Conservation (phyloP, 2,113 vertebrate genomes). For the Ariopsis seemanni region DNA sequence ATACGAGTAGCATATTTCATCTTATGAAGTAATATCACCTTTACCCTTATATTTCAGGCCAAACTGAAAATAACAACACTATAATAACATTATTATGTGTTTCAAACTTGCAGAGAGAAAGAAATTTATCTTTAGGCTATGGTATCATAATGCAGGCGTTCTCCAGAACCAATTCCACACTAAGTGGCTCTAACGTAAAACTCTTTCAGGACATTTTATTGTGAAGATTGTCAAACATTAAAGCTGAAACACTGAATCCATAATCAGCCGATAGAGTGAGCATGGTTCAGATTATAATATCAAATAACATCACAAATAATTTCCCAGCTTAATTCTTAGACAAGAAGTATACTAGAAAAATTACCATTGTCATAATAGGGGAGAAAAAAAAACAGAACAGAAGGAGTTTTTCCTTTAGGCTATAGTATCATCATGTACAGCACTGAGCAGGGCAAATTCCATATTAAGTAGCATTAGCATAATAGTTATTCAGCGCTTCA, state of each 20-base stretch:
- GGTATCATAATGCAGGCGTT: not conserved
- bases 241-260: not conserved
- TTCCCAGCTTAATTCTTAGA: not conserved
- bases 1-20: slow-evolving; percentile 37
- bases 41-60: slow-evolving; percentile 18
- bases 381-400: not conserved
- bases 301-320: not conserved
- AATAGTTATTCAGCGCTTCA: not conserved
- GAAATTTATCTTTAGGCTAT: not conserved
- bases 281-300: not conserved
- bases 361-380: not conserved
- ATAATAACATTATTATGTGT: slow-evolving; percentile 14
- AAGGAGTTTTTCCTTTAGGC: not conserved
- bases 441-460: not conserved
- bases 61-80: not conserved
- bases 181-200: not conserved
- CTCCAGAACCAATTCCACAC: not conserved
- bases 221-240: not conserved
- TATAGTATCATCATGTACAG: not conserved
- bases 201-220: not conserved
- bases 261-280: not conserved
- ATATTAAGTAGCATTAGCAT: slow-evolving; percentile 23
- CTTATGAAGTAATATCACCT: slow-evolving; percentile 32
- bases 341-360: not conserved
- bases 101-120: not conserved